These are phyloP conservation scores for Lucinisca nassula DNA, from an alignment of 2,888 invertebrate species.

Conservation along the genomic window DNA sequence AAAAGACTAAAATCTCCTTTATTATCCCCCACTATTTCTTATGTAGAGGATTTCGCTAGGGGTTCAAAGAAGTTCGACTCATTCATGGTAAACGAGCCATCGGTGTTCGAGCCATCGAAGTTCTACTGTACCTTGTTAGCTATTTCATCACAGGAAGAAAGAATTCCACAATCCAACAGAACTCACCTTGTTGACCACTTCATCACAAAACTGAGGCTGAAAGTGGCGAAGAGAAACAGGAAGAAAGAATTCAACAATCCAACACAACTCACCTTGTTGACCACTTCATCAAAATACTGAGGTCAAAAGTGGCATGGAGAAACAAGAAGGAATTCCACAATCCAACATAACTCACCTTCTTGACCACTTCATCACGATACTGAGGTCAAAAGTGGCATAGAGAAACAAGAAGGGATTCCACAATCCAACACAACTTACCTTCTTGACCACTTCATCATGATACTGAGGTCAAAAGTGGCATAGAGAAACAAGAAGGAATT, in stretches of 20 bases:
- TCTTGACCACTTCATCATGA: constrained; percentile 90
- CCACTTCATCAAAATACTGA: constrained; percentile 90
- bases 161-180: constrained; percentile 90
- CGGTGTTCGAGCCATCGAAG: too few species aligned
- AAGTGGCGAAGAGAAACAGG: constrained; percentile 89
- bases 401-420: constrained; percentile 90
- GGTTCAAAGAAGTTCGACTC: too few species aligned
- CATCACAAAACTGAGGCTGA: constrained; percentile 90
- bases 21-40: too few species aligned
- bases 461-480: constrained; percentile 89
- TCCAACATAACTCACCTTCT: constrained; percentile 90
- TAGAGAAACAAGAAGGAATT: constrained; percentile 90
- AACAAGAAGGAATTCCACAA: constrained; percentile 90
- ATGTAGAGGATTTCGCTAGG: too few species aligned
- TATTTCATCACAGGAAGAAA: too few species aligned
- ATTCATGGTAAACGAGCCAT: too few species aligned
- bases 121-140: too few species aligned
- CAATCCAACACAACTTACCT: constrained; percentile 90
- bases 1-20: too few species aligned
- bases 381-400: constrained; percentile 90
- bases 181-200: constrained; percentile 90
- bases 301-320: constrained; percentile 89
- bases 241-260: constrained; percentile 90
- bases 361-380: too few species aligned
- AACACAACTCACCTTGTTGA: constrained; percentile 89